Base-by-base conservation (phyloP, 2,113 vertebrate genomes). In the Nothobranchius furzeri region DNA sequence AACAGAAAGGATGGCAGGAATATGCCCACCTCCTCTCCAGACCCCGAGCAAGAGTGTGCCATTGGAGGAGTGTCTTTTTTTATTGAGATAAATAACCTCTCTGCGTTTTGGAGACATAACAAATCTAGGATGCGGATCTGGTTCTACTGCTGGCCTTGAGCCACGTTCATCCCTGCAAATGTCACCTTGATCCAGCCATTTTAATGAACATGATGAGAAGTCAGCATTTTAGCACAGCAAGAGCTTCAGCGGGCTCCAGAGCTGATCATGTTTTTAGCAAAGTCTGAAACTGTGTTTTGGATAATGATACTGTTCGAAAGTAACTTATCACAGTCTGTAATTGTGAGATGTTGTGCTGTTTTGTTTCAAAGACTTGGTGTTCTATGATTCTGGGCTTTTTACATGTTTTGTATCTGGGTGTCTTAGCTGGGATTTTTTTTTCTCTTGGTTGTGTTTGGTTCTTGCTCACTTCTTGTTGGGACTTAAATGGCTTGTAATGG, bases 71-170 rank as follows among this genome's bases (percentile, higher is more conserved):
- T 53, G 43, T 1, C 43, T 17, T 75, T 60, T 20, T 65, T 79
- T 64, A 86, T 78, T 78, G 60, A 88, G 75, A 88, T 79, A 76
- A 78, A 86, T 76, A 57, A 74, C 75, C 59, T 30, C 58, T 55
- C 37, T 50, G 57, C 12, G 79, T 49, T 78, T 75, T 61, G 75
- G 62, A 78, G 51, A 81, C 53, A 64, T 62, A 79, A 64, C 61
- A 79, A 70, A 83, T 72, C 40, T 57, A 69, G 80, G 60, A 77
- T 64, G 64, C 17, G 35, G 36, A 65, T 64, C n/a, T 37, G 25
- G 72, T 69, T 77, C 43, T 51, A 64, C 47, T 47, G 43, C 40
- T 75, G 78, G 67, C 72, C 51, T 13, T 13, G 5, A 48, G 80
- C 72, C 75, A 79, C 47, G 24, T 63, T 62, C 61, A 17, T 35